These are phyloP conservation scores for Euplexia lucipara DNA, from an alignment of 2,888 invertebrate genomes.

Conservation along the genomic window DNA sequence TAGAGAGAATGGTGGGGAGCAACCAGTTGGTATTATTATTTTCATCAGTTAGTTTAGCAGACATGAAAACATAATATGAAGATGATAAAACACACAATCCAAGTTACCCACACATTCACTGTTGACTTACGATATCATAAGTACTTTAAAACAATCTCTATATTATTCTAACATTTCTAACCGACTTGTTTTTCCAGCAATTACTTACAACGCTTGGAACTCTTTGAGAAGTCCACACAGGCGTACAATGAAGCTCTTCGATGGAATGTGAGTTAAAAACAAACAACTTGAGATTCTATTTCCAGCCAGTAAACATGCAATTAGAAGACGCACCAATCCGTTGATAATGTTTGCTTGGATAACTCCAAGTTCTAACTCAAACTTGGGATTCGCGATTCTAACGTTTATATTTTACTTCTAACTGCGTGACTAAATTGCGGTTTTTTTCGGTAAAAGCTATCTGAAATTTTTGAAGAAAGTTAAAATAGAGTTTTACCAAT, in stretches of 20 bases:
- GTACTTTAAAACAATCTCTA: slow-evolving; percentile 24
- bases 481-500: too few species aligned
- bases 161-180: slow-evolving; percentile 17
- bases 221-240: slow-evolving; percentile 85
- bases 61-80: too few species aligned
- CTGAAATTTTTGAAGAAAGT: background rate
- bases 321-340: slow-evolving; percentile 70
- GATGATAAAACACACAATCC: background rate
- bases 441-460: background rate
- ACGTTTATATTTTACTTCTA: slow-evolving; percentile 20
- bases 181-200: slow-evolving; percentile 75
- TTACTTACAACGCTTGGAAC: slow-evolving; percentile 86
- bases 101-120: background rate
- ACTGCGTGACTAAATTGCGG: background rate
- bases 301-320: slow-evolving; percentile 73
- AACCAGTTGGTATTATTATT: too few species aligned
- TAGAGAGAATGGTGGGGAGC: too few species aligned
- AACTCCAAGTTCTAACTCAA: slow-evolving; percentile 47
- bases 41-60: too few species aligned
- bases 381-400: slow-evolving; percentile 15
- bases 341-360: slow-evolving; percentile 70
- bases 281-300: slow-evolving; percentile 72
- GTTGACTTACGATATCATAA: slow-evolving; percentile 6
- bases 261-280: slow-evolving; percentile 84
- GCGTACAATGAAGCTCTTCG: slow-evolving; percentile 86